A percentile compares a stretch with the other conserved stretches of the same genome.
phyloP scores from a whole-genome alignment of 2,888 invertebrate genomes.

The Escarpia spicata region DNA sequence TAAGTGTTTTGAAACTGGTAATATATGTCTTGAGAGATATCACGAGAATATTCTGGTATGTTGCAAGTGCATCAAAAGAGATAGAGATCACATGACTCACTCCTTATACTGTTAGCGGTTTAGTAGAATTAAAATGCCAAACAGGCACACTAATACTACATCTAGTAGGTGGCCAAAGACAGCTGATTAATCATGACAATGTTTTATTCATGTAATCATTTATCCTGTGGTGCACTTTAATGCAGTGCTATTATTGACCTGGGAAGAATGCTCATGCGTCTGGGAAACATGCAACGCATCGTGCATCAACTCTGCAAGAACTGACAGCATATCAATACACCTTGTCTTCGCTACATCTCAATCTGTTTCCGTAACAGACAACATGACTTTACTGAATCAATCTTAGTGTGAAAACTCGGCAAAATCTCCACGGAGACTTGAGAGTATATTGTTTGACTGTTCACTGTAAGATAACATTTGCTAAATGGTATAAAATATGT shows the following conservation, averaged over 20 bases:
- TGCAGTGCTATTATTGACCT: not conserved
- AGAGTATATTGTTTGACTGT: too few relatives aligned
- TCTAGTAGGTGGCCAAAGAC: not conserved
- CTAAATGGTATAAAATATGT: too few relatives aligned
- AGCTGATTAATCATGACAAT: not conserved
- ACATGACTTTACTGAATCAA: not conserved
- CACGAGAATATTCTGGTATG: not conserved
- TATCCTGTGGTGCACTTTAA: slow-evolving; percentile 16
- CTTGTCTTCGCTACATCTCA: not conserved
- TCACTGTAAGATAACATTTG: too few relatives aligned
- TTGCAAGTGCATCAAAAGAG: not conserved
- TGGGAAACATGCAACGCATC: not conserved
- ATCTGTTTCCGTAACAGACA: not conserved
- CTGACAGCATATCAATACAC: not conserved
- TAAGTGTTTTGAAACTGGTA: not conserved
- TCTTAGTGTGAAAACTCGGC: not conserved
- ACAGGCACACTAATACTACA: not conserved
- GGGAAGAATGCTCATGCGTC: not conserved
- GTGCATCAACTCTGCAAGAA: not conserved
- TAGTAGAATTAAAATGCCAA: not conserved
- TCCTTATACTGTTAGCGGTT: not conserved
- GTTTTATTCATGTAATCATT: slow-evolving; percentile 6
- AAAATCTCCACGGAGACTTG: too few relatives aligned
- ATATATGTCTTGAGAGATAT: too few relatives aligned
- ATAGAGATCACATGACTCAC: not conserved